These are phyloP conservation scores for Drosophila prostipennis DNA, from an alignment of 2,888 invertebrate species.

Conservation along the genomic window DNA sequence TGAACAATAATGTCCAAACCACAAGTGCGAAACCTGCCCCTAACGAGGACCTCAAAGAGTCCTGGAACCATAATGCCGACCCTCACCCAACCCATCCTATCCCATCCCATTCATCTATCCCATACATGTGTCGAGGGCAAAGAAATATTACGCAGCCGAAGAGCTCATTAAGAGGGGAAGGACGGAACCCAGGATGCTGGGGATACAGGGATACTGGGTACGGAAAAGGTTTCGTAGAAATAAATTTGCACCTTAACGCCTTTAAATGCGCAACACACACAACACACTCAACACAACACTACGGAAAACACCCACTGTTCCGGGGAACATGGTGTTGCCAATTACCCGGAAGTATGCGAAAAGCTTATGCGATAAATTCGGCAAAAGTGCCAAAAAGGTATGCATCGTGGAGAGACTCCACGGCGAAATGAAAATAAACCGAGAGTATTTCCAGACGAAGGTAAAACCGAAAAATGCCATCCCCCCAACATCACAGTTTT, in stretches of 20 bases:
- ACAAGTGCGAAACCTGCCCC: constrained; percentile 70
- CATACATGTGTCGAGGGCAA: constrained; percentile 72
- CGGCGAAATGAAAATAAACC: constrained; percentile 21
- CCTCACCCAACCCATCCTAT: background rate
- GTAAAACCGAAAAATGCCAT: constrained; percentile 54
- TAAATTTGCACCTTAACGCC: constrained; percentile 82
- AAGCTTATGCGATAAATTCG: constrained; percentile 81
- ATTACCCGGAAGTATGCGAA: constrained; percentile 81
- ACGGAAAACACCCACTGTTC: constrained; percentile 7
- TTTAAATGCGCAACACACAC: constrained; percentile 71
- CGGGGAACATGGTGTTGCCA: constrained; percentile 75
- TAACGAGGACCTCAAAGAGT: constrained; percentile 54
- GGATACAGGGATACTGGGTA: background rate
- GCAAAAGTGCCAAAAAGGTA: constrained; percentile 79
- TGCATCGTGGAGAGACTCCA: constrained; percentile 57
- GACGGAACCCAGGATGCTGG: constrained; percentile 18
- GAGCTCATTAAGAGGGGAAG: constrained; percentile 74
- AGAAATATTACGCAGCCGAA: constrained; percentile 78
- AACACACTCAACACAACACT: constrained; percentile 28
- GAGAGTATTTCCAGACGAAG: constrained; percentile 41
- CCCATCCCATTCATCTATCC: constrained; percentile 23
- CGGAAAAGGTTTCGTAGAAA: constrained; percentile 76
- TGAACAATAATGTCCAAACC: constrained; percentile 74
- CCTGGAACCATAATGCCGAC: constrained; percentile 27
- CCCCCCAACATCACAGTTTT: background rate